Base-by-base conservation (phyloP, 2,113 vertebrate genomes). In the Rhea pennata region DNA sequence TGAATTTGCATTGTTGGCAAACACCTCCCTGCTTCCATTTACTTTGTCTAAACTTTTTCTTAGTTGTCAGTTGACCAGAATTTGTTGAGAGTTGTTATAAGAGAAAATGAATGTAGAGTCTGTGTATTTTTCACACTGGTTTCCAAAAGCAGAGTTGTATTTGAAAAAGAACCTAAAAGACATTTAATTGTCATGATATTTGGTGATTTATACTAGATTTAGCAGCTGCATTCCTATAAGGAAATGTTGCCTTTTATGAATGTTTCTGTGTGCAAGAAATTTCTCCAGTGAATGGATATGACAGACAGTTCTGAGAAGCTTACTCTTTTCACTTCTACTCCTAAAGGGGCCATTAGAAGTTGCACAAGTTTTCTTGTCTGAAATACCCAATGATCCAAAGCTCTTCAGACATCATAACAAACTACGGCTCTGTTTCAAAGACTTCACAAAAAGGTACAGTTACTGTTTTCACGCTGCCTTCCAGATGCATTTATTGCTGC, bases 321-420 rank as follows among this genome's bases (percentile, higher is more conserved):
- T 74, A 72, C 58, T 74, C 21, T 75, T 61, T 93, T 84, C 36
- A 78, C 62, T 88, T 89, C 75, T 96, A 72, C 83, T 93, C 70
- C 96, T 95, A 78, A 91, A 99, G 99, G 99, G 99, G 62, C 99
- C 99, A 66, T 96, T 99, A 97, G 99, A 99, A 98, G 99, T 99
- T 92, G 99, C 99, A 74, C 99, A 99, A 95, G 99, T 99, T 93
- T 99, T 99, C 97, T 98, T 99, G 84, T 99, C 99, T 50, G 99
- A 99, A 94, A 99, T 99, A 95, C 99, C 99, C 83, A 99, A 98
- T 33, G 99, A 99, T 86, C 99, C 99, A 46, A 99, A 99, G 96
- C 98, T 99, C 84, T 99, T 99, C 98, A 98, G 99, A 92, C 99
- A 99, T 97, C 99, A 99, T 92, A 99, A 99, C 97, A 99, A 99